Base-by-base conservation (phyloP, 2,797 vertebrate species). In the Vespertilio murinus region DNA sequence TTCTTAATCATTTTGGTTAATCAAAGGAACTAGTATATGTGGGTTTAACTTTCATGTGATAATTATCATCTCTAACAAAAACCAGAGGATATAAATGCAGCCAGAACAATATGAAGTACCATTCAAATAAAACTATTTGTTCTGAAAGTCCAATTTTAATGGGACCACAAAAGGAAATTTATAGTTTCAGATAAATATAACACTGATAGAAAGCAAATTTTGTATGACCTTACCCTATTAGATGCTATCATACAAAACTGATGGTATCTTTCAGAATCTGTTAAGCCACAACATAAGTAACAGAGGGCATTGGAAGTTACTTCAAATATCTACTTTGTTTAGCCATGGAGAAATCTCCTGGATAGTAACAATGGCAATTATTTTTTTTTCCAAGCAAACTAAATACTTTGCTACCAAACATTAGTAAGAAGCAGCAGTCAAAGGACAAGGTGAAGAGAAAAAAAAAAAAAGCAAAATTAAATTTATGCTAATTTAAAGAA, bases 111-210 rank as follows among this genome's bases (percentile, higher is more conserved):
- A 56, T 85, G 33, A 94, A 54, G 18, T 80, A 30, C 22, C 17
- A 92, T 83, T 94, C 54, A 95, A 95, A 90, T 49, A 69, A 92
- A 90, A 82, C 2, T 33, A 42, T 90, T 81, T 87, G 33, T 94
- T 88, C 67, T 74, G 45, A 93, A 95, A 96, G 85, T 65, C 71
- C n/a, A 67, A 42, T 95, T 86, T 93, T 42, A 87, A 42, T 91
- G 49, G 33, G 17, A 87, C 13, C 45, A 56, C 25, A 52, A 88
- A 85, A 18, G 18, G 54, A 95, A 94, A 80, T 40, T 71, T 87
- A 23, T 86, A 61, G 86, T 65, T 69, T 69, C 25, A 86, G 90
- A 92, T 92, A 85, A 94, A 94, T 54, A 89, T 59, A 83, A 30
- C 14, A 70, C 5, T 25, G 42, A 74, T 88, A 20, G 40, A 83